Evolutionary conservation across 2,888 invertebrate species (phyloP).

Genomic region (Aporophyla lueneburgensis): DNA sequence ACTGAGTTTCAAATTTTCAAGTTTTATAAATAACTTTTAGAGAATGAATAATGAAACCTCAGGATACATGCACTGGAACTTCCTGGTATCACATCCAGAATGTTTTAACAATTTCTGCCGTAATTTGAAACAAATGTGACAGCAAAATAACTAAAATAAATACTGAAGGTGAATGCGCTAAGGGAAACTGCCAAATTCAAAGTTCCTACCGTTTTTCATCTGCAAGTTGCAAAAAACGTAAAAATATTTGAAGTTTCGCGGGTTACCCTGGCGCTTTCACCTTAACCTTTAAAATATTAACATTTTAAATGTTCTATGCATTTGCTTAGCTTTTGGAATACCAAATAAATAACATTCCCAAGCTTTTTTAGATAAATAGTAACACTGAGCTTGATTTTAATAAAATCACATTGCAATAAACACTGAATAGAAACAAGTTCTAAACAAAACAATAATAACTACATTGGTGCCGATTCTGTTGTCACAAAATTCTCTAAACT

Average conservation of each 20-base stretch:
- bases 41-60: neutral
- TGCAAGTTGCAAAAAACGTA: too few relatives aligned
- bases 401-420: neutral
- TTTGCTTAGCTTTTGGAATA: neutral
- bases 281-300: neutral
- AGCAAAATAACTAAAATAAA: neutral
- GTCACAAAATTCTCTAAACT: too few relatives aligned
- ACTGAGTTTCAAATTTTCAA: neutral
- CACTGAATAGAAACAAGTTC: conserved; percentile 15
- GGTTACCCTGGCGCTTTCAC: too few relatives aligned
- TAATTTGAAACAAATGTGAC: neutral
- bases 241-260: too few relatives aligned
- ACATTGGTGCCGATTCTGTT: too few relatives aligned
- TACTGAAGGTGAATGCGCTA: too few relatives aligned
- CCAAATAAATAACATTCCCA: neutral
- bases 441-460: conserved; percentile 22
- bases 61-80: neutral
- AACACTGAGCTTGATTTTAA: conserved; percentile 1
- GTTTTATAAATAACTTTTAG: neutral
- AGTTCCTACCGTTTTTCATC: too few relatives aligned
- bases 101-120: neutral
- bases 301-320: neutral
- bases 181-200: too few relatives aligned
- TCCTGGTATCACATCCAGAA: neutral
- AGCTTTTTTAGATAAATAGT: neutral